Evolutionary conservation across 2,797 vertebrate genomes (phyloP), one percentile per base, ranked within the genome.

Genomic region (Pachyuromys duprasi): DNA sequence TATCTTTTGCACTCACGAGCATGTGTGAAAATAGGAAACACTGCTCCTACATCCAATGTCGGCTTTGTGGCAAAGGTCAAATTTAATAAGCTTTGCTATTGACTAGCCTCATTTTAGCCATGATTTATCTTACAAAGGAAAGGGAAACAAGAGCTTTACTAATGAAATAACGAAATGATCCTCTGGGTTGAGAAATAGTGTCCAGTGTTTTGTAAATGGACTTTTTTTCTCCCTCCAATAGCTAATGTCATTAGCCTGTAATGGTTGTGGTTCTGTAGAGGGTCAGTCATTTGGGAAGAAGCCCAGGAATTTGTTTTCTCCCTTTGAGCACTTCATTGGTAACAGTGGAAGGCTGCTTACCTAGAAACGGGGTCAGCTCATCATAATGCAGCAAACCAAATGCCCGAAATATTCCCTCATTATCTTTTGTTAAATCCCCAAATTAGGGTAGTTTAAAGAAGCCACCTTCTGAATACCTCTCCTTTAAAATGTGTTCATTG

Each of bases 131-230:
- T 89, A 5, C 72, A 80, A 92, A 83, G 39, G 31, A 81, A 89
- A 87, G 36, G 8, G 93, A 93, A 96, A 93, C 33, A 81, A 67
- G 39, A 49, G 13, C 42, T 90, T 92, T 91, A 60, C 89, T 89
- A 86, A 81, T 42, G n/a, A 89, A 69, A 88, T 39, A 87, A 90
- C 39, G 39, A 94, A 90, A 76, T 92, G 20, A 84, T 83, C 80
- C 69, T 60, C 36, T 74, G 65, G 15, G 49, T 65, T 81, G 63
- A 91, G 93, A 82, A 95, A 91, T 70, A 13, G 39, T 39, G 1
- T 86, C 22, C 42, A 26, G 55, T 69, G 18, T 67, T 88, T 95
- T 36, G 26, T 31, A 88, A 55, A 69, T 79, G 55, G 65, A 69
- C 42, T 67, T 93, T 89, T 82, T 39, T 31, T 28, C 65, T 33